Base-by-base conservation (phyloP, 2,113 vertebrate species). In the Acrocephalus kingi region DNA sequence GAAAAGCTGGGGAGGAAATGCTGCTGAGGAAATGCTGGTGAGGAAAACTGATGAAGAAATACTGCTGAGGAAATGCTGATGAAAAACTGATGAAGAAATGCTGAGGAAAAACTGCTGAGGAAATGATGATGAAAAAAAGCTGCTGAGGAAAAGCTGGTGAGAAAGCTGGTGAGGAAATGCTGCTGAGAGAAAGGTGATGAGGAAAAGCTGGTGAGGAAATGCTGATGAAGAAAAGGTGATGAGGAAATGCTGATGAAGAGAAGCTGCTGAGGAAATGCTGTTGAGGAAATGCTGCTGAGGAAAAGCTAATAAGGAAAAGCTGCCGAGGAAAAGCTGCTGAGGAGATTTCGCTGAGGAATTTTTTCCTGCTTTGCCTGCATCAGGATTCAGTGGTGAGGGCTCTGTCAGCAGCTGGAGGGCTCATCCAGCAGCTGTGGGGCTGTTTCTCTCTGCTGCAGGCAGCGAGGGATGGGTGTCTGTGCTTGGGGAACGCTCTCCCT, bases 401-500 rank as follows among this genome's bases (percentile, higher is more conserved):
- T 23, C 25, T 78, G 58, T 58, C 13, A 19, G 67, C 66, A 74
- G 15, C 41, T 43, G 41, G 27, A 41, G 54, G 78, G 83, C 79
- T 93, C 67, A 17, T n/a, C 21, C 63, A 81, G 85, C 48, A 48
- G 79, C 37, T 84, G 43, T 80, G 69, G 68, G 66, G 48, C 68
- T 8, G n/a, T 84, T 56, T 56, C n/a, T 84, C 83, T 8, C 2
- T 15, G 59, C 76, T 88, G 82, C 51, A 87, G 87, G 21, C n/a
- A 62, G 55, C 23, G 13, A 7, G 54, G 84, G 88, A 68, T 67
- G 68, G 71, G 33, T 73, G 64, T 19, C 77, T 45, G 92, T 68
- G 59, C 76, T 17, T 48, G 49, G 94, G 73, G 84, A 94, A 68
- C 46, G 55, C 93, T 94, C 94, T 92, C 61, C 9, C 85, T 55